Evolutionary conservation across 2,113 vertebrate genomes (phyloP), one percentile per base, ranked within the genome.

Genomic region (Struthidea cinerea): DNA sequence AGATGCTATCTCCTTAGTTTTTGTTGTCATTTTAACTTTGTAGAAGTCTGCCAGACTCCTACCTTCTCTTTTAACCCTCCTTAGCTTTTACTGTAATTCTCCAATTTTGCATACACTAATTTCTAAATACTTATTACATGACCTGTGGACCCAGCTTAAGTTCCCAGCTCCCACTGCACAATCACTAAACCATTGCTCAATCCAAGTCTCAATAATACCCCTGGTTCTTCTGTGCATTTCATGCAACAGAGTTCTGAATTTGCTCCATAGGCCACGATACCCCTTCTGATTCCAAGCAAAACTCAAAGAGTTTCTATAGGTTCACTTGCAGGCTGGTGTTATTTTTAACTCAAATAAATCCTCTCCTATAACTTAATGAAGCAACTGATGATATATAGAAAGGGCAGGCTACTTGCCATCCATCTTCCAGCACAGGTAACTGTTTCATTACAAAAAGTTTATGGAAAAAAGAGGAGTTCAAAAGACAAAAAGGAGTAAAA

Each of bases 301-400:
- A 84, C n/a, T 47, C 19, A 18, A 26, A 21, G 65, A 24, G 24
- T 79, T 92, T 83, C 78, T 9, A 10, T 3, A 24, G 35, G 12
- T 64, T 80, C 26, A 44, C 78, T 55, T 89, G 23, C 46, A 81
- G 39, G 26, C 16, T 67, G 24, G 63, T 74, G 5, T 3, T 3
- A 53, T 61, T 94, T 90, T 84, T 80, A 85, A 77, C 19, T 32
- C 16, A 84, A 59, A 26, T 70, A 70, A 88, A 63, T 64, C 28
- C 33, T 67, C 61, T 59, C 35, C 33, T 5, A 0, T 11, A 63
- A 71, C 30, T 77, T 81, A 56, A 84, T 57, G 27, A 84, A 91
- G 52, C 27, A 81, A 68, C 23, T 56, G 15, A 41, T 94, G 27
- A 44, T 13, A 71, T 0, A 33, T 0, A 53, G 13, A 44, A 93